Percentiles rank a stretch among this genome's conserved stretches.
These are phyloP conservation scores for Lycaena phlaeas DNA, from an alignment of 2,888 invertebrate genomes.

Conservation along the genomic window DNA sequence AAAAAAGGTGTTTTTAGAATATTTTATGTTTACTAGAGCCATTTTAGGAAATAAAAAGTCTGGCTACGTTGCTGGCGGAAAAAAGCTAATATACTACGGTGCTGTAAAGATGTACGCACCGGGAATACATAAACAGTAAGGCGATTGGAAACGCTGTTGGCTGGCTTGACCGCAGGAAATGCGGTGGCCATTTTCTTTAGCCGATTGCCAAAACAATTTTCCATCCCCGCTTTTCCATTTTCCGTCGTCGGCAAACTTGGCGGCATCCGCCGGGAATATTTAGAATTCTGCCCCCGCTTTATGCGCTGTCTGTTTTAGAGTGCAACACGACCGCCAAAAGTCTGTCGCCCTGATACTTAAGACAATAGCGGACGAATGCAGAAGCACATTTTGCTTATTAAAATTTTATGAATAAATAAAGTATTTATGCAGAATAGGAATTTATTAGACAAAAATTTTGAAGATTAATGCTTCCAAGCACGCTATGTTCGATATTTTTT, in stretches of 20 bases:
- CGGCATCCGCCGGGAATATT: conserved; percentile 44
- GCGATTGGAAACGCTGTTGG: conserved; percentile 61
- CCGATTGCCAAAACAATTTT: conserved; percentile 60
- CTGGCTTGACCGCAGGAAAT: conserved; percentile 66
- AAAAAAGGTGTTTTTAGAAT: too few species aligned
- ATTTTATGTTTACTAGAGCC: too few species aligned
- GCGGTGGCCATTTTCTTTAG: conserved; percentile 55
- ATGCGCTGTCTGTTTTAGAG: conserved; percentile 28
- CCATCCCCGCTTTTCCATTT: conserved; percentile 57
- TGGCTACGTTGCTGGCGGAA: too few species aligned
- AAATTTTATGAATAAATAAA: conserved; percentile 1
- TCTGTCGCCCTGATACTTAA: conserved; percentile 29
- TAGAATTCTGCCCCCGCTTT: conserved; percentile 40
- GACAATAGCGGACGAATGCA: conserved; percentile 24
- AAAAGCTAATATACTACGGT: too few species aligned
- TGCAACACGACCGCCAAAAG: conserved; percentile 27
- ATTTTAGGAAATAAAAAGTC: conserved; percentile 8
- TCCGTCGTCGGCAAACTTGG: conserved; percentile 53
- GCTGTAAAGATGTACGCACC: conserved; percentile 29
- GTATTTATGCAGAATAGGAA: too few species aligned
- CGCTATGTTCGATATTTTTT: too few species aligned
- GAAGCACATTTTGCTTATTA: conserved; percentile 10
- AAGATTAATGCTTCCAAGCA: too few species aligned
- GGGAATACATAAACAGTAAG: conserved; percentile 40
- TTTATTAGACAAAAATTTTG: too few species aligned